phyloP scores from a whole-genome alignment of 1,140 invertebrate species.

The Potamilus streckersoni region DNA sequence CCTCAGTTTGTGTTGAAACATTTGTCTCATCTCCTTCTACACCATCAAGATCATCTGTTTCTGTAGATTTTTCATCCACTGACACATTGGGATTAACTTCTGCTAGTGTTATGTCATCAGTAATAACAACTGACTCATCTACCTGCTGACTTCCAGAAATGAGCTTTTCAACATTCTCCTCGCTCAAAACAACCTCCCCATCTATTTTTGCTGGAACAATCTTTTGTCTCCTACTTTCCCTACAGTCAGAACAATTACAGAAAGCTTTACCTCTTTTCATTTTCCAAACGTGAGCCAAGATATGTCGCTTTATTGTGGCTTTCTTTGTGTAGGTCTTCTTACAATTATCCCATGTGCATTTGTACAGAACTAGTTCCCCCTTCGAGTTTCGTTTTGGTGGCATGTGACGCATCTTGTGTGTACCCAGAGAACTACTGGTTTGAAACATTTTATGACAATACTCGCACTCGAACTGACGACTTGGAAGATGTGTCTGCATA shows the following conservation, averaged over 20 bases:
- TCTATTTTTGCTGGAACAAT: too few species aligned
- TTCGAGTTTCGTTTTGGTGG: slow-evolving; percentile 15
- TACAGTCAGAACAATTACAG: slow-evolving; percentile 18
- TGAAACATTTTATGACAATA: slow-evolving; percentile 18
- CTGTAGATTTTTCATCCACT: too few species aligned
- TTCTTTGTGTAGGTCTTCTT: slow-evolving; percentile 21
- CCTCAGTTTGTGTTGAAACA: too few species aligned
- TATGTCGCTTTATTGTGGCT: slow-evolving; percentile 20
- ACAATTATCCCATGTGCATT: slow-evolving; percentile 21
- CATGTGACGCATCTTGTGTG: slow-evolving; percentile 22
- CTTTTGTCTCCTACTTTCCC: slow-evolving; percentile 3
- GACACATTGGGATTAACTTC: too few species aligned
- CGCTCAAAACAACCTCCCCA: too few species aligned
- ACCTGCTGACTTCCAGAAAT: too few species aligned
- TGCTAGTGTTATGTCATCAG: too few species aligned
- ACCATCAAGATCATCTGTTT: too few species aligned
- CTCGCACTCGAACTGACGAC: slow-evolving; percentile 24
- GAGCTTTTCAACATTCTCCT: too few species aligned
- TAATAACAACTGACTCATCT: too few species aligned
- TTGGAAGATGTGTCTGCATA: slow-evolving; percentile 15
- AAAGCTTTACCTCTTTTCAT: slow-evolving; percentile 24
- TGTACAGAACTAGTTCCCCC: slow-evolving; percentile 2
- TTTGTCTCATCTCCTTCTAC: too few species aligned
- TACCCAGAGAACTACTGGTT: slow-evolving; percentile 24
- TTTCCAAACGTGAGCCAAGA: slow-evolving; percentile 22